Percentiles rank a stretch among this genome's conserved stretches.
Evolutionary conservation across 1,140 invertebrate species (phyloP).

Genomic region (Asobara japonica): DNA sequence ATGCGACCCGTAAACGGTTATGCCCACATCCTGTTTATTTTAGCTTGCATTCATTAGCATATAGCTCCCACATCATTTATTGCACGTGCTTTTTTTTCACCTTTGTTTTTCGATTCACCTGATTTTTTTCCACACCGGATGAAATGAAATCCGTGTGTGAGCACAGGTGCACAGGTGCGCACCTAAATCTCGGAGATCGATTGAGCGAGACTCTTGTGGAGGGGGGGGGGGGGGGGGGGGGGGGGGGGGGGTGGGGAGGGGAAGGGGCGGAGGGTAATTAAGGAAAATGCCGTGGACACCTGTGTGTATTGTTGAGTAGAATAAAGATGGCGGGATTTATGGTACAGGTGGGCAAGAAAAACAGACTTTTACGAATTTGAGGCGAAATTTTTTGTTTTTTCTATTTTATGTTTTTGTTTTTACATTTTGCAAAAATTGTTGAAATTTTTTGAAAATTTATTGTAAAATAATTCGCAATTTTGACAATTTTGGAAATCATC

Average conservation of each 20-base stretch:
- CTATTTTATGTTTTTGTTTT: too few species aligned
- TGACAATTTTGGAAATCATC: too few species aligned
- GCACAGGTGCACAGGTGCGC: background rate
- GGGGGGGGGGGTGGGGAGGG: constrained; percentile 30
- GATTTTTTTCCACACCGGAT: background rate
- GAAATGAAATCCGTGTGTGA: background rate
- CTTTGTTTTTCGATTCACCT: background rate
- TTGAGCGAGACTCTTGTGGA: background rate
- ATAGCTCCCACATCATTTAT: background rate
- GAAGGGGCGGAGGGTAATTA: constrained; percentile 59
- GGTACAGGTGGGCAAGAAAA: background rate
- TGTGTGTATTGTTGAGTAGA: constrained; percentile 42
- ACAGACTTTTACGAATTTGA: too few species aligned
- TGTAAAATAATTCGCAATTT: too few species aligned
- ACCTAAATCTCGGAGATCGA: constrained; percentile 9
- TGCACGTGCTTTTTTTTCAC: background rate
- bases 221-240: background rate
- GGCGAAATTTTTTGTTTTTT: too few species aligned
- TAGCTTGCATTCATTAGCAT: too few species aligned
- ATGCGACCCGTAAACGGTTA: too few species aligned
- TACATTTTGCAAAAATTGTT: too few species aligned
- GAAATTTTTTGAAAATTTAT: too few species aligned
- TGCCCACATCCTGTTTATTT: too few species aligned
- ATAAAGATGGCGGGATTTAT: constrained; percentile 4
- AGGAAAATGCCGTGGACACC: constrained; percentile 61